Conservation (phyloP, 1,140 invertebrate species). For the Monomorium pharaonis region DNA sequence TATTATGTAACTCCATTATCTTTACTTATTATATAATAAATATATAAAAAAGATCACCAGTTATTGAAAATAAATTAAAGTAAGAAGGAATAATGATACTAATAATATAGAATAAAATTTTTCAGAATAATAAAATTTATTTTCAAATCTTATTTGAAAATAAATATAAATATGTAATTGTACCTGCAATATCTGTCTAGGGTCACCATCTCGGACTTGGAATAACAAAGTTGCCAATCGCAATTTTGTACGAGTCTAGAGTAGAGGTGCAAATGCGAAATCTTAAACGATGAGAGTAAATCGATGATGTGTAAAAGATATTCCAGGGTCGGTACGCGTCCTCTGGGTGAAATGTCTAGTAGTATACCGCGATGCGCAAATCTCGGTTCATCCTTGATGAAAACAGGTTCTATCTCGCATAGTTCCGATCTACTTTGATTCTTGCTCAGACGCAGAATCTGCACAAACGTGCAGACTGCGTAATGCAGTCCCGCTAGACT, state of each 20-base stretch:
- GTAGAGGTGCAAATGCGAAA: constrained; percentile 87
- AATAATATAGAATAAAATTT: too few relatives aligned
- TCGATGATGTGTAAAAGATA: constrained; percentile 87
- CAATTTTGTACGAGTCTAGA: constrained; percentile 84
- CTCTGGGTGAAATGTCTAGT: constrained; percentile 87
- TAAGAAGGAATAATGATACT: neutral
- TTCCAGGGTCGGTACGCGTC: constrained; percentile 87
- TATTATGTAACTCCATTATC: neutral
- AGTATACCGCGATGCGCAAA: constrained; percentile 87
- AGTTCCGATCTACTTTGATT: constrained; percentile 74
- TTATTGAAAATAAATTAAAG: neutral
- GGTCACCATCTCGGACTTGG: constrained; percentile 87
- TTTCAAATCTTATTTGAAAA: constrained; percentile 30
- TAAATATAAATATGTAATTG: constrained; percentile 72
- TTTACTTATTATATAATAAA: neutral
- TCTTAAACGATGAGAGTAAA: constrained; percentile 87
- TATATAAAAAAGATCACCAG: neutral
- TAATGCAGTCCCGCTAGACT: constrained; percentile 87
- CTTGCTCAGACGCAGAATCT: constrained; percentile 86
- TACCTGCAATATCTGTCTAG: constrained; percentile 88
- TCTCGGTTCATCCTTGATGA: constrained; percentile 88
- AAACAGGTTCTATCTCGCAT: constrained; percentile 82
- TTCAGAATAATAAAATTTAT: neutral
- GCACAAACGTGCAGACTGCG: constrained; percentile 88
- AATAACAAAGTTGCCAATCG: constrained; percentile 86